Evolutionary conservation across 2,888 invertebrate genomes (phyloP).

Genomic region (Dicyrtoma fusca): DNA sequence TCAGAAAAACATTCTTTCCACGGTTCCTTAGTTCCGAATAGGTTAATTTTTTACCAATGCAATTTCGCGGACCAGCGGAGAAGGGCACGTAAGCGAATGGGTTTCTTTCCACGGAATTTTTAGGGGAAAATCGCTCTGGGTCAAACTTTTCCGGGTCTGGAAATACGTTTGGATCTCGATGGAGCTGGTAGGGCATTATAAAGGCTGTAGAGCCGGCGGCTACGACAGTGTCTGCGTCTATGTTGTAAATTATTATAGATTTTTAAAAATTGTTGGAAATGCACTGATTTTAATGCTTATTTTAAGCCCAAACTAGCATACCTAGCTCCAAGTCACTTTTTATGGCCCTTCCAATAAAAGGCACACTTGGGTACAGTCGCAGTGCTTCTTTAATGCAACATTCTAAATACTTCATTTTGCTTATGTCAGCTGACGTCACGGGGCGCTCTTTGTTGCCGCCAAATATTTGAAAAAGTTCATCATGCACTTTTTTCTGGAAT

Average conservation of each 20-base stretch:
- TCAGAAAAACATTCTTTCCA: too few species aligned
- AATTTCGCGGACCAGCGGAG: slow-evolving; percentile 38
- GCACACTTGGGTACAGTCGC: slow-evolving; percentile 59
- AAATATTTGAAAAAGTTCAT: slow-evolving; percentile 61
- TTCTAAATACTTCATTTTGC: slow-evolving; percentile 52
- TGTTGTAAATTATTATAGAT: too few species aligned
- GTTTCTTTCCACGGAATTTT: slow-evolving; percentile 9
- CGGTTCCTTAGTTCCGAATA: too few species aligned
- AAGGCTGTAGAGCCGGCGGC: slow-evolving; percentile 25
- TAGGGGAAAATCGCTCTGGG: slow-evolving; percentile 32
- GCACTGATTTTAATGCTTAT: too few species aligned
- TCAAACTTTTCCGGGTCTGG: slow-evolving; percentile 31
- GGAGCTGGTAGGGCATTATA: slow-evolving; percentile 32
- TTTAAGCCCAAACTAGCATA: too few species aligned
- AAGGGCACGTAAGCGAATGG: slow-evolving; percentile 65
- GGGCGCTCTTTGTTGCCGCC: slow-evolving; percentile 59
- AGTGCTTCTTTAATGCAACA: slow-evolving; percentile 60
- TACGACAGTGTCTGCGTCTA: slow-evolving; percentile 18
- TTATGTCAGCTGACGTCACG: slow-evolving; percentile 61
- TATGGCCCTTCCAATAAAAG: slow-evolving; percentile 58
- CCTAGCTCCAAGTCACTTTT: slow-evolving; percentile 58
- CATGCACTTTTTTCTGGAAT: slow-evolving; percentile 40
- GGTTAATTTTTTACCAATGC: too few species aligned
- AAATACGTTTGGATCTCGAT: slow-evolving; percentile 32
- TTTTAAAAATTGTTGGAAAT: too few species aligned